A percentile compares a stretch with the other conserved stretches of the same genome.
phyloP scores from a whole-genome alignment of 2,888 invertebrate species.

The Parelbella ahira region DNA sequence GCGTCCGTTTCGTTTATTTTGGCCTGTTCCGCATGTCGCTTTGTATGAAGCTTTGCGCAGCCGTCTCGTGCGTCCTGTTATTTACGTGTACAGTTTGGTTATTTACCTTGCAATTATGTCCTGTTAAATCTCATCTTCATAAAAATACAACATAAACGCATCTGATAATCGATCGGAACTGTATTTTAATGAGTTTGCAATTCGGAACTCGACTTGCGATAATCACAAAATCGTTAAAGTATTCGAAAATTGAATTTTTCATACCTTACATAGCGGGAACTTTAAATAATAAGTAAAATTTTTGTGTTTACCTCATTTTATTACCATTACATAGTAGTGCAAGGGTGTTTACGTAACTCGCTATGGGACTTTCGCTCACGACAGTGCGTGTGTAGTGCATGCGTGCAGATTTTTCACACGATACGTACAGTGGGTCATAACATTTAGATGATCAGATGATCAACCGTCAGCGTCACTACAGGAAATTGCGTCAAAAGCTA shows the following conservation, averaged over 20 bases:
- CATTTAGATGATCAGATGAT: conserved; percentile 23
- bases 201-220: conserved; percentile 4
- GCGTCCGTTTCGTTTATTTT: too few relatives aligned
- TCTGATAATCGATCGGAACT: conserved; percentile 17
- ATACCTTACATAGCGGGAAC: neutral
- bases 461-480: conserved; percentile 11
- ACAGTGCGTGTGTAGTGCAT: conserved; percentile 55
- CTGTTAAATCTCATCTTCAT: conserved; percentile 6
- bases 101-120: conserved; percentile 26
- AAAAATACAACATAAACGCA: conserved; percentile 5
- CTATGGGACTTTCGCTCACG: conserved; percentile 61
- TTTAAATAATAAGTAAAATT: too few relatives aligned
- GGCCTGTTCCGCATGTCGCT: too few relatives aligned
- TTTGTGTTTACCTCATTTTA: too few relatives aligned
- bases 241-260: conserved; percentile 1
- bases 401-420: conserved; percentile 58
- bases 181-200: conserved; percentile 18
- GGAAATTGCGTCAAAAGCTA: conserved; percentile 18
- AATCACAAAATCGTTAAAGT: conserved; percentile 10
- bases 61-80: too few relatives aligned
- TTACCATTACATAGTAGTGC: too few relatives aligned
- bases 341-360: conserved; percentile 51
- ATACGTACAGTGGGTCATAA: conserved; percentile 29
- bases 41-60: too few relatives aligned
- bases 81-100: conserved; percentile 9